A percentile compares a stretch with the other conserved stretches of the same genome.
Evolutionary conservation across 2,113 vertebrate genomes (phyloP).

Genomic region (Bagarius yarrelli): DNA sequence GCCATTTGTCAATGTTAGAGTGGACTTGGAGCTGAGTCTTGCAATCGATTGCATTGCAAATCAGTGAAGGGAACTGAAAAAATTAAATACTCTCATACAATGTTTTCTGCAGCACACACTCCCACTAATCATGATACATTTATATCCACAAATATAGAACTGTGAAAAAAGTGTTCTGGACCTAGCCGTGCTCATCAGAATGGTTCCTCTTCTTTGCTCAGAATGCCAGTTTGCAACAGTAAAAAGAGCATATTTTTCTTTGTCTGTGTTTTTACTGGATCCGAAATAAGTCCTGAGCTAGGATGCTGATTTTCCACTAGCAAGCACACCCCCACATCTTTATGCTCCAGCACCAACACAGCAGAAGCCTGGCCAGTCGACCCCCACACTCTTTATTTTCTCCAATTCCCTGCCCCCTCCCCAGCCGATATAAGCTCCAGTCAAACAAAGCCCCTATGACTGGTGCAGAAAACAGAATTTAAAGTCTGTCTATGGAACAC

Average conservation of each 20-base stretch:
- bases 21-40: background rate
- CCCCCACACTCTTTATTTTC: background rate
- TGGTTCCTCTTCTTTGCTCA: background rate
- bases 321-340: slow-evolving; percentile 2
- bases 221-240: slow-evolving; percentile 5
- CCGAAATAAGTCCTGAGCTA: background rate
- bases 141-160: background rate
- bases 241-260: slow-evolving; percentile 13
- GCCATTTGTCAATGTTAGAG: no score
- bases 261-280: slow-evolving; percentile 19
- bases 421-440: slow-evolving; percentile 47
- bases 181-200: background rate
- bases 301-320: slow-evolving; percentile 26
- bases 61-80: background rate
- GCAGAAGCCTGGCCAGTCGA: slow-evolving; percentile 31
- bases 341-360: slow-evolving; percentile 59
- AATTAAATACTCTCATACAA: background rate
- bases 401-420: slow-evolving; percentile 1
- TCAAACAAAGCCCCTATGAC: slow-evolving; percentile 55
- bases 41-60: background rate
- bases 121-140: background rate
- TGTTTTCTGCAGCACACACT: background rate
- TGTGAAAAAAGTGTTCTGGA: background rate
- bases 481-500: slow-evolving; percentile 32
- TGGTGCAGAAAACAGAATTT: slow-evolving; percentile 59